A percentile compares a stretch with the other conserved stretches of the same genome.
These are phyloP conservation scores for Anisognathus igniventris DNA, from an alignment of 2,797 vertebrate species.

Conservation along the genomic window DNA sequence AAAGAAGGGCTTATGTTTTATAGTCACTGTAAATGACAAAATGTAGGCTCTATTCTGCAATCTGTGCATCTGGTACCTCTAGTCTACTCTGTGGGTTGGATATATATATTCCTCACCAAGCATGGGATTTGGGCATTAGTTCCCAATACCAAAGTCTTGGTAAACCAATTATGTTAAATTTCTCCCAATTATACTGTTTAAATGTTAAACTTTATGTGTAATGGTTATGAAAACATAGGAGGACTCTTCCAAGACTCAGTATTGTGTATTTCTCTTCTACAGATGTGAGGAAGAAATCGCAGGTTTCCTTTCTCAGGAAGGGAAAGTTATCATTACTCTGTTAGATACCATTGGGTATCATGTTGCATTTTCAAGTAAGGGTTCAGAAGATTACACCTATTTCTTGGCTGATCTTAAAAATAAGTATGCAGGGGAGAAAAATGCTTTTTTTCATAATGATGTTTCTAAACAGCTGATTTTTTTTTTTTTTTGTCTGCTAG, in stretches of 20 bases:
- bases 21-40: not conserved
- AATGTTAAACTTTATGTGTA: not conserved
- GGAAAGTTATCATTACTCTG: not conserved
- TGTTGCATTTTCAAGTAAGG: not conserved
- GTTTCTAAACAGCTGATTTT: not conserved
- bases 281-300: not conserved
- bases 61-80: not conserved
- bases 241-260: not conserved
- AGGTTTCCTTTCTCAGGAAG: not conserved
- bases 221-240: not conserved
- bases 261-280: not conserved
- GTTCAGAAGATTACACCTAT: not conserved
- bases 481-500: not conserved
- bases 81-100: not conserved
- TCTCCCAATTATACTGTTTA: not conserved
- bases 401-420: constrained; percentile 16
- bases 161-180: not conserved
- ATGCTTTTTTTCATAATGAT: not conserved
- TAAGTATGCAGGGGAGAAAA: not conserved
- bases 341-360: not conserved
- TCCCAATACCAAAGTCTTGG: not conserved
- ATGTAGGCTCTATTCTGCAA: not conserved
- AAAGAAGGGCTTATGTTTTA: not conserved
- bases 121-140: not conserved
- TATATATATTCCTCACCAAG: not conserved